Percentiles rank a stretch among this genome's conserved stretches.
Evolutionary conservation across 2,888 invertebrate genomes (phyloP).

Genomic region (Yponomeuta cagnagella): DNA sequence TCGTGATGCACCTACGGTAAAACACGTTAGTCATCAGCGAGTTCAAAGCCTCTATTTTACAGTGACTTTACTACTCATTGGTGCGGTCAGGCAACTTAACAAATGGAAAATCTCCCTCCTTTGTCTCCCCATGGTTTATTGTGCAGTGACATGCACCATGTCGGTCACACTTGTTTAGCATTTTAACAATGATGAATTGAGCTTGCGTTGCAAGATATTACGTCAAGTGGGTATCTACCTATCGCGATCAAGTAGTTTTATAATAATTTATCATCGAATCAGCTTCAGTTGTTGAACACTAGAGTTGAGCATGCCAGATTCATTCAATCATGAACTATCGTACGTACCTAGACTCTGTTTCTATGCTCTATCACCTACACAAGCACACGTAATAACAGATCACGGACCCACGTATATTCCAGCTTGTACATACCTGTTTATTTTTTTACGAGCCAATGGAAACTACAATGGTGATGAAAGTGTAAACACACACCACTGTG

Average conservation of each 20-base stretch:
- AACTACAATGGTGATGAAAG: too few species aligned
- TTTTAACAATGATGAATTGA: neutral
- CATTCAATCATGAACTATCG: neutral
- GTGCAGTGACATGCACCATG: neutral
- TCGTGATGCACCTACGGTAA: neutral
- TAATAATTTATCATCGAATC: slow-evolving; percentile 2
- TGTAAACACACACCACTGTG: too few species aligned
- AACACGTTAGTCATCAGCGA: neutral
- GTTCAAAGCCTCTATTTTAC: neutral
- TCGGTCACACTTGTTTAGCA: neutral
- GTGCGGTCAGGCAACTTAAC: too few species aligned
- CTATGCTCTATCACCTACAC: neutral
- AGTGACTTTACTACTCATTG: too few species aligned
- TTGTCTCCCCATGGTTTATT: too few species aligned
- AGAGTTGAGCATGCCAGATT: neutral
- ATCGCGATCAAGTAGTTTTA: neutral
- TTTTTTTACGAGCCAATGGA: too few species aligned
- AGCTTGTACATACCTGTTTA: too few species aligned
- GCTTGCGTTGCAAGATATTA: neutral
- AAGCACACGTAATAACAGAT: neutral
- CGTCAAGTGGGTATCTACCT: neutral
- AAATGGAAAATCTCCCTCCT: too few species aligned
- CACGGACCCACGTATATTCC: too few species aligned
- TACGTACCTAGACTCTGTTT: neutral
- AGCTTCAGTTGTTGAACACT: slow-evolving; percentile 1